Evolutionary conservation across 2,113 vertebrate genomes (phyloP).

Genomic region (Hippocampus zosterae): DNA sequence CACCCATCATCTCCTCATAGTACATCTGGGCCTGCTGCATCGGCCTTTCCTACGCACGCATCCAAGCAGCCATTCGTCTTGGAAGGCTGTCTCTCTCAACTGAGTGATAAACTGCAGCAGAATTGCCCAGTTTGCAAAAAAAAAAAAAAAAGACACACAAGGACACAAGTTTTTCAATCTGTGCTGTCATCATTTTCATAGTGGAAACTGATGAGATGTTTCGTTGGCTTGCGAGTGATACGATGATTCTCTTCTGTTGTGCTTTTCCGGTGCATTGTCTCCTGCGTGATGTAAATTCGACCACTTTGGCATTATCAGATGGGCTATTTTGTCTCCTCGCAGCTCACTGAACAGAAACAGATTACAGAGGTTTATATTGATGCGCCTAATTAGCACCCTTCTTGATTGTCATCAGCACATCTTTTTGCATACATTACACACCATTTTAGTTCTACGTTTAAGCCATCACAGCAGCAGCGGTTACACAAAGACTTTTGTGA

Average conservation of each 20-base stretch:
- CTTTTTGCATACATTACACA: neutral
- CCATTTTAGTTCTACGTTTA: neutral
- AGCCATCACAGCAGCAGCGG: neutral
- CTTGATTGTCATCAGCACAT: conserved; percentile 2
- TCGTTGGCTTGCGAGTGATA: conserved; percentile 27
- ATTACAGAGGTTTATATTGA: conserved; percentile 12
- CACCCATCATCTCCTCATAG: conserved; percentile 68
- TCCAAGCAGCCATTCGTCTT: conserved; percentile 71
- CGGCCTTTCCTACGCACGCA: conserved; percentile 61
- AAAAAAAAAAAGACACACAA: conserved; percentile 27
- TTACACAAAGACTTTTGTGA: too few species aligned
- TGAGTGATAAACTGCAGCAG: conserved; percentile 75
- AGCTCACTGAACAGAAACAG: conserved; percentile 7
- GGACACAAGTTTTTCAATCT: conserved; percentile 75
- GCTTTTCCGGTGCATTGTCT: neutral
- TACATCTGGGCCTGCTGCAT: conserved; percentile 55
- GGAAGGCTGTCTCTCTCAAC: conserved; percentile 68
- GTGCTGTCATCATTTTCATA: conserved; percentile 69
- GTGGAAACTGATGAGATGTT: conserved; percentile 69
- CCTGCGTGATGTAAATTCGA: neutral
- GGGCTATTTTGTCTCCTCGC: neutral
- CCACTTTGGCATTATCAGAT: conserved; percentile 1
- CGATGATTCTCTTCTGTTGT: conserved; percentile 13
- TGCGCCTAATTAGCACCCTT: conserved; percentile 3
- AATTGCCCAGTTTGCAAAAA: conserved; percentile 74